Conservation (phyloP, 2,797 vertebrate genomes). For the Gymnothorax javanicus region DNA sequence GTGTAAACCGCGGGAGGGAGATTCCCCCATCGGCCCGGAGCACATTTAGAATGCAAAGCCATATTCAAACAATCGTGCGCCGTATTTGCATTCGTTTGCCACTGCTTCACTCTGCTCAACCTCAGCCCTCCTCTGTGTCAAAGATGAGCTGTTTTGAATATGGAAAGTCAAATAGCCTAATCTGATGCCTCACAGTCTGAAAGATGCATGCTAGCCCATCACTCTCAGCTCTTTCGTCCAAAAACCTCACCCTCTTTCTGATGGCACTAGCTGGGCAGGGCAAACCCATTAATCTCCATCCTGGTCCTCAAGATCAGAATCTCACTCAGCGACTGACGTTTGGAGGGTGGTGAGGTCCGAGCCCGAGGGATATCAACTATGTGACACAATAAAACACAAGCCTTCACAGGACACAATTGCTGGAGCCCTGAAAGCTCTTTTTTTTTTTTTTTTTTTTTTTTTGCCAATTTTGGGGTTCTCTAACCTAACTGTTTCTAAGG, state of each 20-base stretch:
- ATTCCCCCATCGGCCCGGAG: not conserved
- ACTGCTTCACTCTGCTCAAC: not conserved
- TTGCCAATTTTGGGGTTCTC: too few species aligned
- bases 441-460: too few species aligned
- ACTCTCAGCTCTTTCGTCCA: not conserved
- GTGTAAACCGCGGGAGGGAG: not conserved
- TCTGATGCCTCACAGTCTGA: not conserved
- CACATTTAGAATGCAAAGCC: not conserved
- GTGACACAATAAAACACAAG: not conserved
- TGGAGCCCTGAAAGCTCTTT: too few species aligned
- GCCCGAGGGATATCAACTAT: not conserved
- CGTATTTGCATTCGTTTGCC: not conserved
- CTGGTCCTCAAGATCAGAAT: not conserved
- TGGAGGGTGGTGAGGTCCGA: not conserved
- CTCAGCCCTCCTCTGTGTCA: not conserved
- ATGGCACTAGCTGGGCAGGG: not conserved
- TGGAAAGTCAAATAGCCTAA: not conserved
- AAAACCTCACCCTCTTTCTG: not conserved
- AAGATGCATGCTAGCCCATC: not conserved
- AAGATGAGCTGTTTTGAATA: not conserved
- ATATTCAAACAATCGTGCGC: not conserved
- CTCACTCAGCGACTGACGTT: not conserved
- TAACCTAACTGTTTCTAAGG: too few species aligned
- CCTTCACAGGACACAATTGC: not conserved
- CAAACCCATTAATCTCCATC: not conserved